Conservation (phyloP, 2,113 vertebrate species). For the Gorsachius goisagi region DNA sequence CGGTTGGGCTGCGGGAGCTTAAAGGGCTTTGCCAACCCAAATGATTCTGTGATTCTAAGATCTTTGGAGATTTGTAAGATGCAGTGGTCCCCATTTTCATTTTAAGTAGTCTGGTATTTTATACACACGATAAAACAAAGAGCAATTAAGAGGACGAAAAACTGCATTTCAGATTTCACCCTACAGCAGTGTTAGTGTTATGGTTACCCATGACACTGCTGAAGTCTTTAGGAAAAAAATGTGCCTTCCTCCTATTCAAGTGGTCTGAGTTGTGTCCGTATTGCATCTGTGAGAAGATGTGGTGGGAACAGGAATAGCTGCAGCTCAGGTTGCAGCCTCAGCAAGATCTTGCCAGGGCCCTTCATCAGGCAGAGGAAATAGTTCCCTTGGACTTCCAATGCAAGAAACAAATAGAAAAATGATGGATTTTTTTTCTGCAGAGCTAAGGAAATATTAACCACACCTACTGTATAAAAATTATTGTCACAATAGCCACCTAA, state of each 20-base stretch:
- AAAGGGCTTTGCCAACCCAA: too few species aligned
- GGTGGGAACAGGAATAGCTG: not conserved
- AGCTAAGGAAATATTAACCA: not conserved
- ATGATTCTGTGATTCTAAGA: not conserved
- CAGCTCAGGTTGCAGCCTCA: not conserved
- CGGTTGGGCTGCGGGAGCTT: too few species aligned
- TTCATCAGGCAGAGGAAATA: not conserved
- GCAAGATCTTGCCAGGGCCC: not conserved
- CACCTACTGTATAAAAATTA: not conserved
- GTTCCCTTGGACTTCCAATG: not conserved
- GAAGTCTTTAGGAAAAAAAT: not conserved
- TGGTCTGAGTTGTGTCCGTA: not conserved
- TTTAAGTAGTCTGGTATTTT: not conserved
- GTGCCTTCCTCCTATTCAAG: not conserved
- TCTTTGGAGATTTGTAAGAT: constrained; percentile 35
- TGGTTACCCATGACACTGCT: not conserved
- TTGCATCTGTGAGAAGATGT: not conserved
- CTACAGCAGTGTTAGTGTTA: not conserved
- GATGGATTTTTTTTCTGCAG: not conserved
- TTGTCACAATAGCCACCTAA: not conserved
- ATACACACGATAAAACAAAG: not conserved
- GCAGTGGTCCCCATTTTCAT: not conserved
- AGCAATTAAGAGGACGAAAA: not conserved
- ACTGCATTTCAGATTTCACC: constrained; percentile 8
- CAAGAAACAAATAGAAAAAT: not conserved